phyloP scores from a whole-genome alignment of 1,140 invertebrate species.

The Psix sp. region DNA sequence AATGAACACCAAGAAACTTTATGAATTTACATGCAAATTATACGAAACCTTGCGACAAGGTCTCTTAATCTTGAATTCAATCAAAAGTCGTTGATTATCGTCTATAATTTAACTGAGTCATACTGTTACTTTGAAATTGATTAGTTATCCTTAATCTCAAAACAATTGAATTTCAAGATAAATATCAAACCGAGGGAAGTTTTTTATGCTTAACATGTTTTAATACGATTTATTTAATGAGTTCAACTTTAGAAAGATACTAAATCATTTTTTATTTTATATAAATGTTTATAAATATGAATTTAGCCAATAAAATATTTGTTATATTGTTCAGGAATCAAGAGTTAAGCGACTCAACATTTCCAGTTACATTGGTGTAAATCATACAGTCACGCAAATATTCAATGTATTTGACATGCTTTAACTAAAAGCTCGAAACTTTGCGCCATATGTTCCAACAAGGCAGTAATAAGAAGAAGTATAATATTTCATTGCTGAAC shows the following conservation, averaged over 20 bases:
- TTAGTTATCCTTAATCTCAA: too few relatives aligned
- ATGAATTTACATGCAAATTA: slow-evolving; percentile 68
- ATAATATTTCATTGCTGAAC: slow-evolving; percentile 21
- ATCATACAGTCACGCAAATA: slow-evolving; percentile 57
- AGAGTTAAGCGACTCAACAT: slow-evolving; percentile 25
- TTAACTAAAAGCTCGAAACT: slow-evolving; percentile 13
- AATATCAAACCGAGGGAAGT: too few relatives aligned
- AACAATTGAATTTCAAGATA: too few relatives aligned
- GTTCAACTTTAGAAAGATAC: too few relatives aligned
- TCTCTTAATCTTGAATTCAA: slow-evolving; percentile 58
- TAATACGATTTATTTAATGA: too few relatives aligned
- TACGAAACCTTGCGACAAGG: slow-evolving; percentile 66
- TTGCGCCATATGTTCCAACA: slow-evolving; percentile 22
- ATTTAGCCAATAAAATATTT: too few relatives aligned
- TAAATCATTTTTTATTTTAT: too few relatives aligned
- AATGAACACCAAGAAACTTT: slow-evolving; percentile 76
- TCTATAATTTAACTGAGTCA: slow-evolving; percentile 12
- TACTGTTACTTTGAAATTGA: slow-evolving; percentile 16
- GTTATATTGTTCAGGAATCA: too few relatives aligned
- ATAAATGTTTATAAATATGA: too few relatives aligned
- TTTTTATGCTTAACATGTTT: too few relatives aligned
- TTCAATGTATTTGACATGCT: slow-evolving; percentile 43
- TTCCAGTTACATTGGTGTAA: slow-evolving; percentile 13
- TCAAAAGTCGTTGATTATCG: slow-evolving; percentile 34
- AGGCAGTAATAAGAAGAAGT: slow-evolving; percentile 23